Conservation (phyloP, 2,113 vertebrate species). For the human region DNA sequence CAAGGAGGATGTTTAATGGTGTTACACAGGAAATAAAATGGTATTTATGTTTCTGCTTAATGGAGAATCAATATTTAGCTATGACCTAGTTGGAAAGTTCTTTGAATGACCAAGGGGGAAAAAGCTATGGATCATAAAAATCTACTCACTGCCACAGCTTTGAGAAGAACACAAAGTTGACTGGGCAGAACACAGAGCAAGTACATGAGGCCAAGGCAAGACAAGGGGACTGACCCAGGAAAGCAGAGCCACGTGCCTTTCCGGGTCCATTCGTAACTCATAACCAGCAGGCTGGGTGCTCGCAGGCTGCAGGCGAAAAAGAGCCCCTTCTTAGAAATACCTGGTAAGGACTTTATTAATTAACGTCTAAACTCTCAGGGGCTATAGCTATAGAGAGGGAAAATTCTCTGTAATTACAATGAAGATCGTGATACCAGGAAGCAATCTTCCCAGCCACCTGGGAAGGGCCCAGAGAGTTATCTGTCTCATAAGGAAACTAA, state of each 20-base stretch:
- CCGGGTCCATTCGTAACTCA: neutral
- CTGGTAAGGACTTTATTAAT: neutral
- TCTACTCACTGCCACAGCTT: neutral
- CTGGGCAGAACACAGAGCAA: neutral
- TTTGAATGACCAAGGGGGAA: neutral
- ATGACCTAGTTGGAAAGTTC: slow-evolving; percentile 17
- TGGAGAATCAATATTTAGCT: slow-evolving; percentile 45
- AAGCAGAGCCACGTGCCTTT: neutral
- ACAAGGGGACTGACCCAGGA: neutral
- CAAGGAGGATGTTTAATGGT: neutral
- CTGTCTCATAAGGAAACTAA: neutral
- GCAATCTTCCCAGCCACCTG: neutral
- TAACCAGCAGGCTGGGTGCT: neutral
- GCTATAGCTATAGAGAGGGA: neutral
- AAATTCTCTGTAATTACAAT: neutral
- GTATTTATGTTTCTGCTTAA: slow-evolving; percentile 40
- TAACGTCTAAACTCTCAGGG: neutral
- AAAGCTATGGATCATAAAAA: neutral
- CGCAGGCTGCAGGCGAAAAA: neutral
- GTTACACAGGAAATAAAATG: slow-evolving; percentile 16
- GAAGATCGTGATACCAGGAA: neutral
- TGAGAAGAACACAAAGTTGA: neutral
- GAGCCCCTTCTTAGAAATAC: neutral
- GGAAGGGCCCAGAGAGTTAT: neutral
- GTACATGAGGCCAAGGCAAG: neutral